phyloP scores from a whole-genome alignment of 2,888 invertebrate species.

The Drosophila siamana region DNA sequence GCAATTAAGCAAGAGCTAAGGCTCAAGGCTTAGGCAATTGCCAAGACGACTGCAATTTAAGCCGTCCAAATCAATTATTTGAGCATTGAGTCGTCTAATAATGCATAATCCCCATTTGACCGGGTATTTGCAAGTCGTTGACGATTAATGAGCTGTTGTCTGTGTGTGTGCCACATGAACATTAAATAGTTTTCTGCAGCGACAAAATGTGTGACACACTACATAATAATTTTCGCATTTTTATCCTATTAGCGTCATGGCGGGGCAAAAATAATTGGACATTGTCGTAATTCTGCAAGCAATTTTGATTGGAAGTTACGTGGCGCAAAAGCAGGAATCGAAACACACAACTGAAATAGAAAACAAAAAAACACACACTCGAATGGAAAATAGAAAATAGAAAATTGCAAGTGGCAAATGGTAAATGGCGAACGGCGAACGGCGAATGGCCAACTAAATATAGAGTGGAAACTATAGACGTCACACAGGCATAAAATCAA shows the following conservation, averaged over 20 bases:
- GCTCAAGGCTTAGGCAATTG: neutral
- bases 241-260: constrained; percentile 68
- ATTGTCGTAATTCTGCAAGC: constrained; percentile 58
- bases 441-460: neutral
- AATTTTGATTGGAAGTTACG: constrained; percentile 51
- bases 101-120: neutral
- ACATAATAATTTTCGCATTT: constrained; percentile 69
- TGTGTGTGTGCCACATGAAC: constrained; percentile 25
- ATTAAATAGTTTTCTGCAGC: constrained; percentile 55
- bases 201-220: constrained; percentile 63
- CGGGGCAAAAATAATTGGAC: constrained; percentile 67
- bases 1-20: constrained; percentile 1
- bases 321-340: constrained; percentile 1
- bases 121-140: constrained; percentile 28
- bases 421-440: neutral
- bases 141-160: neutral
- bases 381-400: neutral
- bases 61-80: constrained; percentile 11
- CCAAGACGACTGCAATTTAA: neutral
- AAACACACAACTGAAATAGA: constrained; percentile 3
- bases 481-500: constrained; percentile 5
- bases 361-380: constrained; percentile 2
- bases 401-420: neutral
- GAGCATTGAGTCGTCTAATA: neutral
- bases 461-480: neutral